A percentile compares a stretch with the other conserved stretches of the same genome.
Conservation (phyloP, 2,113 vertebrate genomes). For the Urocitellus parryii region DNA sequence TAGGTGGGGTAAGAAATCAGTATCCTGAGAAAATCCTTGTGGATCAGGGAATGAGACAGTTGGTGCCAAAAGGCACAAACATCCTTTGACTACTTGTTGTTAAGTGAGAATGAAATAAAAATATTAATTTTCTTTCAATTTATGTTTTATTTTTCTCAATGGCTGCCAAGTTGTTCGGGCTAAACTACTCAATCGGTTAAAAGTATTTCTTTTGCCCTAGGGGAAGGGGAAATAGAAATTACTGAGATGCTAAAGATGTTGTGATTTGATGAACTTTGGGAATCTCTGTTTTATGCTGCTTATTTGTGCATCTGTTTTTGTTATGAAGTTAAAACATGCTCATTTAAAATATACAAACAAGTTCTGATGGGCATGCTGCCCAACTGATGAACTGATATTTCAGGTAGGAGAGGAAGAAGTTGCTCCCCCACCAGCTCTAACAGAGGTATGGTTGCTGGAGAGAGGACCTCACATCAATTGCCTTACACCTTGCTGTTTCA, state of each 20-base stretch:
- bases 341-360: neutral
- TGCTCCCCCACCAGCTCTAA: too few relatives aligned
- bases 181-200: neutral
- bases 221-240: neutral
- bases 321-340: neutral
- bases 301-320: neutral
- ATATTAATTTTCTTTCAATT: neutral
- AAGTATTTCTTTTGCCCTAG: neutral
- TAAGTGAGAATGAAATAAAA: neutral
- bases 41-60: neutral
- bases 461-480: too few relatives aligned
- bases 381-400: too few relatives aligned
- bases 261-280: neutral
- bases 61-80: neutral
- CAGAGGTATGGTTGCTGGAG: too few relatives aligned
- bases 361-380: too few relatives aligned
- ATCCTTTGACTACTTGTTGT: accelerated
- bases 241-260: neutral
- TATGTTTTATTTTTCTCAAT: neutral
- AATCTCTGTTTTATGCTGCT: neutral
- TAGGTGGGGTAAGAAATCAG: neutral
- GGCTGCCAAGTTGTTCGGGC: neutral
- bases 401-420: too few relatives aligned
- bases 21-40: neutral
- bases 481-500: too few relatives aligned